Conservation (phyloP, 2,797 vertebrate genomes). For the Podarcis siculus region DNA sequence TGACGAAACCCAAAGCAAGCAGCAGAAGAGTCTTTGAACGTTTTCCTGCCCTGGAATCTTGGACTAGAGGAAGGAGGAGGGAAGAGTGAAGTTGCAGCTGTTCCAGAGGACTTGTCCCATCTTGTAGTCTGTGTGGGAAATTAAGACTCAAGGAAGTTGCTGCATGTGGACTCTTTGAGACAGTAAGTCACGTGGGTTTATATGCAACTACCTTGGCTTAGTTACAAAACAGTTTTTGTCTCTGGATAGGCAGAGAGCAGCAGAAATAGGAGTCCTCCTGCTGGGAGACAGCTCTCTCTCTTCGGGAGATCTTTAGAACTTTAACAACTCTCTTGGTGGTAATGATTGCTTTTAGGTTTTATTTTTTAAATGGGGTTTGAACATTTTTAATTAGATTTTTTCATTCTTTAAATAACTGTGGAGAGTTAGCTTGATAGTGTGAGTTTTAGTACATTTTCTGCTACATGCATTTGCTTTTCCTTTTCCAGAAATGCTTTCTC, state of each 20-base stretch:
- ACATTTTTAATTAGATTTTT: accelerated
- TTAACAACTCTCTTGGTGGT: background rate
- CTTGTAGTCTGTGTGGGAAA: constrained; percentile 48
- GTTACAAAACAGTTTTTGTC: constrained; percentile 19
- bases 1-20: constrained; percentile 56
- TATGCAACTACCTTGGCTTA: constrained; percentile 22
- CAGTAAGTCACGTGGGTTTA: constrained; percentile 69
- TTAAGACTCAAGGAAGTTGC: constrained; percentile 42
- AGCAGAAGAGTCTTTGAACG: constrained; percentile 46
- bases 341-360: background rate
- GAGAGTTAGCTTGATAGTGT: constrained; percentile 3
- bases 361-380: background rate
- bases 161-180: constrained; percentile 71
- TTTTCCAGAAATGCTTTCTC: constrained; percentile 96
- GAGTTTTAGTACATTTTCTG: background rate
- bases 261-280: constrained; percentile 46
- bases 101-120: constrained; percentile 41
- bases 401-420: background rate
- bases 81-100: constrained; percentile 28
- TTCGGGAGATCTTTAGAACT: background rate
- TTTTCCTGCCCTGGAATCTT: constrained; percentile 53
- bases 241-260: constrained; percentile 36
- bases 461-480: background rate
- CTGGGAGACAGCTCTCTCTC: constrained; percentile 18
- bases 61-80: constrained; percentile 54